Evolutionary conservation across 1,140 invertebrate genomes (phyloP), one percentile per base, ranked within the genome.

Genomic region (Formica selysi): DNA sequence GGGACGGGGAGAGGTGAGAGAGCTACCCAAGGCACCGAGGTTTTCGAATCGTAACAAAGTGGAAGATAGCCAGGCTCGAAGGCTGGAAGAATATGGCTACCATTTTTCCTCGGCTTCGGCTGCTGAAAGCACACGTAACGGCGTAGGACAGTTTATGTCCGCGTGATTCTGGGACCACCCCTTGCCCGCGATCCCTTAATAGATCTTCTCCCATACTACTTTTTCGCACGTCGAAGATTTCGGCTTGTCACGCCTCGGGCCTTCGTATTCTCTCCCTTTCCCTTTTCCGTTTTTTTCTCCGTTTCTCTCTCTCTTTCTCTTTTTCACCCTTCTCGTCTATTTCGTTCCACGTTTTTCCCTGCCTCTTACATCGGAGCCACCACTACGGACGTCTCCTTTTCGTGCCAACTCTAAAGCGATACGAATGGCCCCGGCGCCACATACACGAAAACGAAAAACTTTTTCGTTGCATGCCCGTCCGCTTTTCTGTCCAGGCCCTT

Each of bases 41-140:
- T 89, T 89, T 89, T 89, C 88, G 88, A 90, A 90, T 90, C 79
- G 89, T 90, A 90, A 90, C 89, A 90, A 90, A 90, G 85, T 90
- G 88, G 88, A 89, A 85, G 85, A 87, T 90, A 90, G 88, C 87
- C 79, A n/a, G 76, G 70, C 68, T 89, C 68, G 87, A 90, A 89
- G 73, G 73, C 68, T 59, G 80, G 73, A 67, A 87, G 89, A 87
- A 90, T 89, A 90, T 87, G 88, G 78, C 88, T 59, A 76, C 88
- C 88, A 90, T 90, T 90, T 90, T 90, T 90, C 89, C 85, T 89
- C 78, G 84, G 85, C 85, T 87, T 83, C 88, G 87, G 48, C 59
- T 88, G 87, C 67, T 89, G 88, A 89, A 89, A 89, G 88, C 83
- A 85, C 88, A 89, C 87, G 88, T 89, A 89, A 89, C 87, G 87